Conservation (phyloP, 2,797 vertebrate species). For the Botia almorhae region DNA sequence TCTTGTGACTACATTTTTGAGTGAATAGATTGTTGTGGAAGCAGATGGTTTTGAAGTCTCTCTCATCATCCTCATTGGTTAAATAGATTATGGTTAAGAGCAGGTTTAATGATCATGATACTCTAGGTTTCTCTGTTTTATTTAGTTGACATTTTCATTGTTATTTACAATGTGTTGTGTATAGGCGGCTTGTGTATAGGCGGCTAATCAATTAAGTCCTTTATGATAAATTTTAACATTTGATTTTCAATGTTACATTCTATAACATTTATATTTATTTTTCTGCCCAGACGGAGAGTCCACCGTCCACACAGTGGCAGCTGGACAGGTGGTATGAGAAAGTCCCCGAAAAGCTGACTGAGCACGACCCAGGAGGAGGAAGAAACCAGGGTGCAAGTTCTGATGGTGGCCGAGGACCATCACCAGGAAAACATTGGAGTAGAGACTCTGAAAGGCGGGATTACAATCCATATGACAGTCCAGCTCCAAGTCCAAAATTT, state of each 20-base stretch:
- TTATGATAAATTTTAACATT: not conserved
- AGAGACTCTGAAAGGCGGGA: constrained; percentile 74
- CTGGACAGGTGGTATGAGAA: constrained; percentile 97
- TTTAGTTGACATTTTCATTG: not conserved
- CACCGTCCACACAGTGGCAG: constrained; percentile 92
- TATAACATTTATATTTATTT: constrained; percentile 15
- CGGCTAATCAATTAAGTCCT: too few relatives aligned
- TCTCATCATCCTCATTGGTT: not conserved
- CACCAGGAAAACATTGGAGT: constrained; percentile 77
- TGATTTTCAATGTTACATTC: not conserved
- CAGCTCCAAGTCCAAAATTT: constrained; percentile 79
- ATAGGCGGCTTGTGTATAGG: not conserved
- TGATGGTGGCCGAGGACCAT: constrained; percentile 69
- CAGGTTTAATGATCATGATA: not conserved
- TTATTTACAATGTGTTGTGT: not conserved
- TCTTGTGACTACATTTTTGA: constrained; percentile 4
- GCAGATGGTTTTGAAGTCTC: not conserved
- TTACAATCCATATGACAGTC: constrained; percentile 77
- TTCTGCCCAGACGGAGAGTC: constrained; percentile 78
- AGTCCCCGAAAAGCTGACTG: constrained; percentile 83
- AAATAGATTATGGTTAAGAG: not conserved
- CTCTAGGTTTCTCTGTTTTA: not conserved
- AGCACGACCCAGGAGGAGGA: constrained; percentile 73
- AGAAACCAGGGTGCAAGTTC: constrained; percentile 61
- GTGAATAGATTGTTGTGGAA: too few relatives aligned